Evolutionary conservation across 2,888 invertebrate species (phyloP), one percentile per base, ranked within the genome.

Genomic region (Antheraea assamensis): DNA sequence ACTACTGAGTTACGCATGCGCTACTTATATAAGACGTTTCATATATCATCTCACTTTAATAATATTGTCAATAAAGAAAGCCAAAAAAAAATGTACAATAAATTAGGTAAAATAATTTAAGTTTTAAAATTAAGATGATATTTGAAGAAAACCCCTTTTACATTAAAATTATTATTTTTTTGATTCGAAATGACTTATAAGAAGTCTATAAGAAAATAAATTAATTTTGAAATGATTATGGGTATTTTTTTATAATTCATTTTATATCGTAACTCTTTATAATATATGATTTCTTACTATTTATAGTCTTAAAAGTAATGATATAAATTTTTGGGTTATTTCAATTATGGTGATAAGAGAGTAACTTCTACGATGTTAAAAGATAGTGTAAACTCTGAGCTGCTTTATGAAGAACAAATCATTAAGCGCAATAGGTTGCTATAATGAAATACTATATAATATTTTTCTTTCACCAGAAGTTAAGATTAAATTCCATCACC

Each of bases 1-100:
- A 91, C 92, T 90, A 90, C 89, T 84, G 81, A 78, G 89, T 91
- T 92, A 93, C 88, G 92, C 94, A 96, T 97, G 97, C 97, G 96
- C 97, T 96, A 81, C 79, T 76, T 79, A 77, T 74, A 76, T 77
- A 76, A 76, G 74, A 77, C 74, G 27, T 15, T 77, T 79, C 78
- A 49, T 66, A 64, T 79, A 84, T 80, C 80, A 81, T 83, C 84
- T 82, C 82, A 83, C 78, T 75, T 71, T 71, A 64, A 31, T 35
- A 19, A 31, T 55, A 72, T 73, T 30, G 71, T 30, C n/a, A n/a
- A 55, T 49, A 75, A 71, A 24, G 27, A 64, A 30, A 64, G 5
- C 61, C n/a, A 64, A 64, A 30, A 64, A 17, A 24, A 2, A 30
- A 64, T 27, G 15, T 13, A 30, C 17, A 64, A 17, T 64, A 27